Percentiles rank a stretch among this genome's conserved stretches.
Conservation (phyloP, 1,140 invertebrate species). For the Penaeus vannamei region DNA sequence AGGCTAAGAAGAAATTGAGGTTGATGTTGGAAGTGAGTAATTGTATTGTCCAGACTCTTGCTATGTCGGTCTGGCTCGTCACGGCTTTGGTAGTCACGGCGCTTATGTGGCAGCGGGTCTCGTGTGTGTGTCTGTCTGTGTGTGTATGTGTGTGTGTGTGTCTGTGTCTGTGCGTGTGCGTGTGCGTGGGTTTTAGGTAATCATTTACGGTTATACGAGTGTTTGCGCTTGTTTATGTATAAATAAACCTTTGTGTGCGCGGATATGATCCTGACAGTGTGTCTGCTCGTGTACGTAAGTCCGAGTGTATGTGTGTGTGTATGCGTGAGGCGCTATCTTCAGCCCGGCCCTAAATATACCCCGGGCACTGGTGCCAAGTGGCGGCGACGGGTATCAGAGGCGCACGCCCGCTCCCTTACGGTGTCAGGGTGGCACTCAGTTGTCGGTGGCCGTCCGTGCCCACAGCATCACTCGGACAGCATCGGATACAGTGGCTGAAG, state of each 20-base stretch:
- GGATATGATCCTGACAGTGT: not conserved
- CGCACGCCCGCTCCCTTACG: constrained; percentile 49
- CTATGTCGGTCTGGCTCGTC: too few relatives aligned
- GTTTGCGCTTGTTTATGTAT: not conserved
- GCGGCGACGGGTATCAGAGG: constrained; percentile 36
- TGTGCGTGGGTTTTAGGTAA: too few relatives aligned
- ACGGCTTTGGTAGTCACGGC: too few relatives aligned
- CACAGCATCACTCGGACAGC: constrained; percentile 18
- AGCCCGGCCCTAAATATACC: constrained; percentile 61
- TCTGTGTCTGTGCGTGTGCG: too few relatives aligned
- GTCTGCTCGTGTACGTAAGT: not conserved
- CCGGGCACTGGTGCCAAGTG: constrained; percentile 57
- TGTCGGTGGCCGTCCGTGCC: constrained; percentile 54
- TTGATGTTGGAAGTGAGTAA: too few relatives aligned
- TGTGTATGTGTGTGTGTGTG: too few relatives aligned
- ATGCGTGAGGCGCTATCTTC: constrained; percentile 58
- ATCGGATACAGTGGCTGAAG: not conserved
- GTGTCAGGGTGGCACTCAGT: constrained; percentile 61
- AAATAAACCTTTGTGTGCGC: not conserved
- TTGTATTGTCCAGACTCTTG: too few relatives aligned
- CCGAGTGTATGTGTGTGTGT: constrained; percentile 45
- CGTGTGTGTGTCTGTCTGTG: too few relatives aligned
- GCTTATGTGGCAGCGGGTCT: too few relatives aligned
- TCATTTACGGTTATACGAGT: too few relatives aligned
- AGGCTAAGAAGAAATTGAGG: too few relatives aligned